A percentile compares a stretch with the other conserved stretches of the same genome.
phyloP scores from a whole-genome alignment of 37 sponge, comb jelly and placozoan genomes.

The Diacarnus erythraeanus region DNA sequence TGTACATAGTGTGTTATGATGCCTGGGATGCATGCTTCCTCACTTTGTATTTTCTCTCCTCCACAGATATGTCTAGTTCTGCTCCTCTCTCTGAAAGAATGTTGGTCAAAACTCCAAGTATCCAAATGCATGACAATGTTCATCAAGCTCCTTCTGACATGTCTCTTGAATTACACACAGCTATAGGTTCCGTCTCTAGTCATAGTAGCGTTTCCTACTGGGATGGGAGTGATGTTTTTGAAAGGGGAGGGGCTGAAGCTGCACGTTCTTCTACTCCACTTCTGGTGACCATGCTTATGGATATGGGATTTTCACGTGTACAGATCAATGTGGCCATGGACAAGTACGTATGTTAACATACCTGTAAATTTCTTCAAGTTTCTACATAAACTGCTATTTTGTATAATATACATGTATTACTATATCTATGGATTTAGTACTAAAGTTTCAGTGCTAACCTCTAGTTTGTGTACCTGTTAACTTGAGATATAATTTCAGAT shows the following conservation, averaged over 20 bases:
- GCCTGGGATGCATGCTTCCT: too few species aligned
- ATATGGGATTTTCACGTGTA: conserved; percentile 60
- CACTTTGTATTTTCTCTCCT: too few species aligned
- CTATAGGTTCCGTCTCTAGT: background rate
- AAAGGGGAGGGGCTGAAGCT: background rate
- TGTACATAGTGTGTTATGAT: too few species aligned
- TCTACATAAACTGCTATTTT: background rate
- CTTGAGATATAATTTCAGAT: conserved; percentile 19
- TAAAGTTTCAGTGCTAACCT: too few species aligned
- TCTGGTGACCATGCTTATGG: conserved; percentile 28
- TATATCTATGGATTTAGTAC: too few species aligned
- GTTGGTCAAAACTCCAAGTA: too few species aligned
- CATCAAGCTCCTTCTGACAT: background rate
- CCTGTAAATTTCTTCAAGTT: background rate
- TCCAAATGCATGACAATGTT: too few species aligned
- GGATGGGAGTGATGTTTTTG: too few species aligned
- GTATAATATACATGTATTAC: background rate
- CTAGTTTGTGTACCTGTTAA: background rate
- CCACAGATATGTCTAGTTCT: background rate
- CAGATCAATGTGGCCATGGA: conserved; percentile 41
- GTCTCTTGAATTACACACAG: background rate
- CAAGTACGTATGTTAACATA: conserved; percentile 17
- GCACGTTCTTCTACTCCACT: conserved; percentile 39
- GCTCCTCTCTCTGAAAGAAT: background rate
- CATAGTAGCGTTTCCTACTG: background rate